These are phyloP conservation scores for Siniperca chuatsi DNA, from an alignment of 2,113 vertebrate genomes.

Conservation along the genomic window DNA sequence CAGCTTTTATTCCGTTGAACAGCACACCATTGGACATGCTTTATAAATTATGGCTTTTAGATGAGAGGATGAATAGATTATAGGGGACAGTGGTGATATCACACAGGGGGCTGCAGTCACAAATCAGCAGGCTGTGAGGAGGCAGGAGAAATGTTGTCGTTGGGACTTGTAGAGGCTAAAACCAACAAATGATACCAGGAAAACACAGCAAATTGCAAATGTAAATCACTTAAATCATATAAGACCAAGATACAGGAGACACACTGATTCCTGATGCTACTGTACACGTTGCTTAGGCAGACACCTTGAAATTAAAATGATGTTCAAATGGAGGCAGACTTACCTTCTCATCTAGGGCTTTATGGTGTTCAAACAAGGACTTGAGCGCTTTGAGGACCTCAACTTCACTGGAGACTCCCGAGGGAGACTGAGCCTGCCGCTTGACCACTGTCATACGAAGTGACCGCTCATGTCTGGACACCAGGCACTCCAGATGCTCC, in stretches of 20 bases:
- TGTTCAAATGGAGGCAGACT: neutral
- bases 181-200: neutral
- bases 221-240: neutral
- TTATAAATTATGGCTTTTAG: constrained; percentile 58
- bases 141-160: constrained; percentile 9
- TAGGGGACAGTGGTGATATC: constrained; percentile 37
- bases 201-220: constrained; percentile 5
- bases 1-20: constrained; percentile 46
- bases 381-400: constrained; percentile 99
- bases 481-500: constrained; percentile 99
- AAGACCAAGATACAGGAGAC: neutral
- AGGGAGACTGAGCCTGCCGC: constrained; percentile 98
- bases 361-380: constrained; percentile 99
- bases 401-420: constrained; percentile 98
- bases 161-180: constrained; percentile 9
- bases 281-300: neutral
- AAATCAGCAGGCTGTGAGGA: constrained; percentile 50
- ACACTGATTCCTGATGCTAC: neutral
- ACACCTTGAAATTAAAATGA: neutral
- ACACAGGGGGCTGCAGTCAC: constrained; percentile 44
- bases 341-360: constrained; percentile 99
- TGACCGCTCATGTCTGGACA: constrained; percentile 97
- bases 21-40: constrained; percentile 27
- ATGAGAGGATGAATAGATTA: constrained; percentile 53
- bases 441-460: constrained; percentile 99